Conservation (phyloP, 2,888 invertebrate species). For the Xestia ashworthii region DNA sequence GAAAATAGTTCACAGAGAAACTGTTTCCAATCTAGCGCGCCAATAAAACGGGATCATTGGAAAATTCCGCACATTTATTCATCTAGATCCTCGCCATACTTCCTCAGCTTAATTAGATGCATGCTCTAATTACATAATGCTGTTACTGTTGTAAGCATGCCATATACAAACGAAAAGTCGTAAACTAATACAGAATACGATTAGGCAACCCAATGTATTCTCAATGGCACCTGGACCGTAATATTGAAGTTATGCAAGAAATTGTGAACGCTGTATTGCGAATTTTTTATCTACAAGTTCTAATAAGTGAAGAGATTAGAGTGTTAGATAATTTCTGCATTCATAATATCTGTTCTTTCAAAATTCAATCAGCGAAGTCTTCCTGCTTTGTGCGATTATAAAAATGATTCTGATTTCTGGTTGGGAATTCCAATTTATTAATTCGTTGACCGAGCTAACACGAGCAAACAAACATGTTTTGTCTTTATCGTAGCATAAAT, state of each 20-base stretch:
- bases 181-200: constrained; percentile 76
- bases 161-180: constrained; percentile 66
- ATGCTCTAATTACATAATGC: constrained; percentile 70
- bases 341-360: constrained; percentile 39
- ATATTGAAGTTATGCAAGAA: constrained; percentile 75
- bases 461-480: constrained; percentile 8
- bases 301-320: constrained; percentile 43
- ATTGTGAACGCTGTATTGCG: constrained; percentile 66
- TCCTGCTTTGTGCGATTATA: constrained; percentile 23
- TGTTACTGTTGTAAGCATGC: constrained; percentile 43
- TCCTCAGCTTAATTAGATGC: constrained; percentile 37
- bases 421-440: constrained; percentile 5
- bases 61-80: constrained; percentile 59
- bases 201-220: constrained; percentile 80
- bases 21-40: constrained; percentile 45
- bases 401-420: constrained; percentile 1
- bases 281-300: constrained; percentile 59
- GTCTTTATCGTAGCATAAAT: neutral
- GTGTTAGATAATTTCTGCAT: constrained; percentile 52
- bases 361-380: constrained; percentile 32
- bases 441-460: constrained; percentile 12
- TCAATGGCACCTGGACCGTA: constrained; percentile 79
- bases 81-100: constrained; percentile 45
- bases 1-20: constrained; percentile 42
- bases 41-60: constrained; percentile 39